Percentiles rank a stretch among this genome's conserved stretches.
These are phyloP conservation scores for Micromussa lordhowensis DNA, from an alignment of 92 coral and sea anemone species.

Conservation along the genomic window DNA sequence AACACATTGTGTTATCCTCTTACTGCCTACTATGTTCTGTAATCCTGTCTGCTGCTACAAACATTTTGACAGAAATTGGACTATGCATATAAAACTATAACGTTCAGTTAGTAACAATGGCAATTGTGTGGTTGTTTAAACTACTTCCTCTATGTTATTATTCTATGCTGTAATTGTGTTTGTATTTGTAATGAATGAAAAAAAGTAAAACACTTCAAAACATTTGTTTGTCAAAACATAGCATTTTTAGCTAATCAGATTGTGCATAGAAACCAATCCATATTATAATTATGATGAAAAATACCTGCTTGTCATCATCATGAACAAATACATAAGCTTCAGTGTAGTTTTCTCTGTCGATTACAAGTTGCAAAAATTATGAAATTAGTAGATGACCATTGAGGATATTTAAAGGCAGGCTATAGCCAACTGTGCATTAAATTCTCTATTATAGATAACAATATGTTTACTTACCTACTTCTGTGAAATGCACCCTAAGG, in stretches of 20 bases:
- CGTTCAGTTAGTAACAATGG: too few relatives aligned
- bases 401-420: not conserved
- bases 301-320: slow-evolving; percentile 89
- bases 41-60: too few relatives aligned
- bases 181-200: too few relatives aligned
- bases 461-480: slow-evolving; percentile 78
- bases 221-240: too few relatives aligned
- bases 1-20: too few relatives aligned
- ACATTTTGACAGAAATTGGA: too few relatives aligned
- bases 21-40: too few relatives aligned
- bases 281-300: not conserved
- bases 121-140: too few relatives aligned
- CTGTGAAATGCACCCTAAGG: slow-evolving; percentile 87
- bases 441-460: not conserved
- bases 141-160: too few relatives aligned
- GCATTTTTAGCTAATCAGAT: not conserved
- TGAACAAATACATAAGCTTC: slow-evolving; percentile 85
- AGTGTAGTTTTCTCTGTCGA: slow-evolving; percentile 88
- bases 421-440: not conserved
- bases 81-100: too few relatives aligned
- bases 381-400: not conserved
- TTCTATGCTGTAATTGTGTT: too few relatives aligned
- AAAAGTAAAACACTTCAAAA: too few relatives aligned
- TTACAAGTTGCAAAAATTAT: not conserved
- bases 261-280: not conserved